These are phyloP conservation scores for Actenoides hombroni DNA, from an alignment of 2,113 vertebrate species.

Conservation along the genomic window DNA sequence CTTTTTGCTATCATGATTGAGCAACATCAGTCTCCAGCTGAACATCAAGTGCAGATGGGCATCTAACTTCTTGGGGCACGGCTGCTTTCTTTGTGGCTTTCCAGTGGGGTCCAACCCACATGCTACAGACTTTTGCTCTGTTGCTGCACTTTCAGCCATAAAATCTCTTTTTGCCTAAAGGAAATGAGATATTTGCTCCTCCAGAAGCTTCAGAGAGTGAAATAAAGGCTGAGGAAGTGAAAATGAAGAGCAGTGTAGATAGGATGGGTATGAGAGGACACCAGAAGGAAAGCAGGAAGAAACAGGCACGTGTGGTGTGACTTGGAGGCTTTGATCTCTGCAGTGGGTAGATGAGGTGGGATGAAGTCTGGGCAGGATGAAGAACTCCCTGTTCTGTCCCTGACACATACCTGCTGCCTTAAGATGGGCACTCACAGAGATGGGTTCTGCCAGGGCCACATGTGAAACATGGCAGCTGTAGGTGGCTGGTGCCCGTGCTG, in stretches of 20 bases:
- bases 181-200: not conserved
- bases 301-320: not conserved
- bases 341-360: not conserved
- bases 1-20: not conserved
- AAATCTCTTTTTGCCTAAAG: not conserved
- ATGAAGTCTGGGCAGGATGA: not conserved
- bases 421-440: not conserved
- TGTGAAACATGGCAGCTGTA: conserved; percentile 83
- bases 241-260: not conserved
- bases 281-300: not conserved
- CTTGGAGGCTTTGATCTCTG: not conserved
- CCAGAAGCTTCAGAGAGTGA: not conserved
- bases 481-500: conserved; percentile 54
- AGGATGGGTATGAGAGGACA: not conserved
- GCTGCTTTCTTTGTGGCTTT: not conserved
- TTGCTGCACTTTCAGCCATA: not conserved
- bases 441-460: conserved; percentile 47
- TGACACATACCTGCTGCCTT: conserved; percentile 18
- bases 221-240: not conserved
- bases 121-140: not conserved
- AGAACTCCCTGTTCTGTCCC: accelerated
- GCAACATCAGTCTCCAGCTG: not conserved
- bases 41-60: not conserved
- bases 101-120: not conserved
- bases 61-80: not conserved